Percentiles rank a stretch among this genome's conserved stretches.
Conservation (phyloP, 37 sponge, comb jelly and placozoan species). For the Spongilla lacustris region DNA sequence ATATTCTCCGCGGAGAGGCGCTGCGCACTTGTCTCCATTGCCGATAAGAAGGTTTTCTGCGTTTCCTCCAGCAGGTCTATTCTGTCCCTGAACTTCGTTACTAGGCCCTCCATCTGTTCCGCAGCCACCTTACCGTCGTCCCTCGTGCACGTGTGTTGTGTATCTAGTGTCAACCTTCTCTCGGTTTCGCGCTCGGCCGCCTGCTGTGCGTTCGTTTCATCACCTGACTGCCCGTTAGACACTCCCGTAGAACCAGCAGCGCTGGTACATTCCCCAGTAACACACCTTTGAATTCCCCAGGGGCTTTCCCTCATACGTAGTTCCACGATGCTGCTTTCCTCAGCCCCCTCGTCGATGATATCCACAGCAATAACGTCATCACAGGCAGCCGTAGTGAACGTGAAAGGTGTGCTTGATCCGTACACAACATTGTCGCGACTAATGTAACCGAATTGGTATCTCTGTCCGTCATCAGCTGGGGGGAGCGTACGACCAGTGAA, state of each 20-base stretch:
- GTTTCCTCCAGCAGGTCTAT: not conserved
- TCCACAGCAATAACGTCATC: slow-evolving; percentile 21
- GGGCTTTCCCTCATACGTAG: not conserved
- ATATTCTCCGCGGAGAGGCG: not conserved
- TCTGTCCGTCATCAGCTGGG: slow-evolving; percentile 23
- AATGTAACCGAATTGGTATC: slow-evolving; percentile 55
- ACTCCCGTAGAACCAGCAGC: no score
- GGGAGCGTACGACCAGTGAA: slow-evolving; percentile 40
- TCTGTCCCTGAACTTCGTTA: not conserved
- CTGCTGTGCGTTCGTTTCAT: no score
- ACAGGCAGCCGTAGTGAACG: not conserved
- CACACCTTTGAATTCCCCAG: no score
- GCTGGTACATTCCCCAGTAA: no score
- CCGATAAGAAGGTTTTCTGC: not conserved
- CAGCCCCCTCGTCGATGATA: not conserved
- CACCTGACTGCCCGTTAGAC: no score
- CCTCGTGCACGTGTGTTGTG: not conserved
- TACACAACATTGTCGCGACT: not conserved
- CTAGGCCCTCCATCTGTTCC: not conserved
- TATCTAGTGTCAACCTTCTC: no score
- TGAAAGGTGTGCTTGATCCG: slow-evolving; percentile 23
- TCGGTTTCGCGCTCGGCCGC: no score
- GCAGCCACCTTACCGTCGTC: no score
- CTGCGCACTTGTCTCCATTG: not conserved
- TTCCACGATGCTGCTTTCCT: not conserved